Conservation (phyloP, 1,140 invertebrate genomes). For the Papilio machaon region DNA sequence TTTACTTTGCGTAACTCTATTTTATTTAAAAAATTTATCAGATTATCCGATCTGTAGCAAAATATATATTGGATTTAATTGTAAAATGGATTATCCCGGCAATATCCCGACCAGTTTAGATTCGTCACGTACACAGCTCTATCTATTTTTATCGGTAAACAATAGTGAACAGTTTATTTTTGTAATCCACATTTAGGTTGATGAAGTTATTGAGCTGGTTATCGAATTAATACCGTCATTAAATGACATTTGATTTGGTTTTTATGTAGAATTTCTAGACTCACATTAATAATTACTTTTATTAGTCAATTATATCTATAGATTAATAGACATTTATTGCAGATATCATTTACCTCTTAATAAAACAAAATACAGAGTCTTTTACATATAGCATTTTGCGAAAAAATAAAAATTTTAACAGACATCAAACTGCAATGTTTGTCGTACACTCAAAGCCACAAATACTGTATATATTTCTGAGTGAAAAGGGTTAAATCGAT, state of each 20-base stretch:
- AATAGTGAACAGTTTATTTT: neutral
- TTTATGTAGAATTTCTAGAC: neutral
- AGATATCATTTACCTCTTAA: no score
- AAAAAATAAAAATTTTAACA: neutral
- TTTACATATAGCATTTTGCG: no score
- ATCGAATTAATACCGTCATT: neutral
- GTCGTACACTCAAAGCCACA: neutral
- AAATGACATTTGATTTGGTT: no score
- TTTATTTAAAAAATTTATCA: neutral
- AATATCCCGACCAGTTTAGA: neutral
- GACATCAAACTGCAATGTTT: neutral
- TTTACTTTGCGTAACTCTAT: neutral
- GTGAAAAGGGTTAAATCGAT: neutral
- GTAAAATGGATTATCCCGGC: constrained; percentile 3
- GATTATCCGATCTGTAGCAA: neutral
- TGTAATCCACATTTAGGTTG: neutral
- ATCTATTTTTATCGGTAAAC: constrained; percentile 9
- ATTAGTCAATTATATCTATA: no score
- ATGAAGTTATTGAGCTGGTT: neutral
- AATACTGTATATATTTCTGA: neutral
- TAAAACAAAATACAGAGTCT: no score
- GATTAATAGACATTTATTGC: neutral
- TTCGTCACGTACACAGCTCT: constrained; percentile 5
- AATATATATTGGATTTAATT: neutral
- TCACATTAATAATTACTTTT: neutral